Percentiles rank a stretch among this genome's conserved stretches.
Evolutionary conservation across 2,888 invertebrate species (phyloP).

Genomic region (Drosophila trichaetosa): DNA sequence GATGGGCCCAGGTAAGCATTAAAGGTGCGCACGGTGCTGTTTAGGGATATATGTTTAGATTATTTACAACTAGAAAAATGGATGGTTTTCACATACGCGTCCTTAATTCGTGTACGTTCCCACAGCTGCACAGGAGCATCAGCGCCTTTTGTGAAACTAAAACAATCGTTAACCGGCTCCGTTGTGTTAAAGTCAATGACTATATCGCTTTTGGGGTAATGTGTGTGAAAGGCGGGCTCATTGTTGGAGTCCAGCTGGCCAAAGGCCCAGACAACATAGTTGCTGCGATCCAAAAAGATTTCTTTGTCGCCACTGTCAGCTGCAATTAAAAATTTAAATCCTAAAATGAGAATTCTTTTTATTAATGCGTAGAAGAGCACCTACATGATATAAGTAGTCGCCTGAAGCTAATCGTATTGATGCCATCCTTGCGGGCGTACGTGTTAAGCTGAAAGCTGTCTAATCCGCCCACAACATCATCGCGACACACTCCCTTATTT

Average conservation of each 20-base stretch:
- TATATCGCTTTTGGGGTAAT: constrained; percentile 90
- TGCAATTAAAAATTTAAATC: constrained; percentile 72
- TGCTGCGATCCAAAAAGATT: constrained; percentile 87
- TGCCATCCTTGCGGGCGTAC: constrained; percentile 89
- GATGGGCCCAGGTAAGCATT: constrained; percentile 93
- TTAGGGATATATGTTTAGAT: constrained; percentile 53
- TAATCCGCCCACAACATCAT: constrained; percentile 91
- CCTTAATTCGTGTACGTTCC: constrained; percentile 88
- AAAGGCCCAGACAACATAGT: constrained; percentile 93
- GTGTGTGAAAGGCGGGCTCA: constrained; percentile 93
- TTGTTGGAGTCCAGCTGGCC: constrained; percentile 91
- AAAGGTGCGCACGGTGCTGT: constrained; percentile 90
- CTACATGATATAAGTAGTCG: constrained; percentile 90
- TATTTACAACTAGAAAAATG: neutral
- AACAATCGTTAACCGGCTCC: constrained; percentile 89
- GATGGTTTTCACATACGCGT: constrained; percentile 84
- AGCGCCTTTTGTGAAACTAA: constrained; percentile 88
- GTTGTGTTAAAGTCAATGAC: constrained; percentile 88
- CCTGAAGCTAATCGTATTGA: constrained; percentile 92
- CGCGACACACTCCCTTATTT: constrained; percentile 94
- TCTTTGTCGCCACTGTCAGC: constrained; percentile 92
- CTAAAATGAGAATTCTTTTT: neutral
- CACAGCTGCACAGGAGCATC: constrained; percentile 86
- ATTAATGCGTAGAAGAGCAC: constrained; percentile 49
- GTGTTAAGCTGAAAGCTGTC: constrained; percentile 93